These are phyloP conservation scores for Andrena bucephala DNA, from an alignment of 2,888 invertebrate species.

Conservation along the genomic window DNA sequence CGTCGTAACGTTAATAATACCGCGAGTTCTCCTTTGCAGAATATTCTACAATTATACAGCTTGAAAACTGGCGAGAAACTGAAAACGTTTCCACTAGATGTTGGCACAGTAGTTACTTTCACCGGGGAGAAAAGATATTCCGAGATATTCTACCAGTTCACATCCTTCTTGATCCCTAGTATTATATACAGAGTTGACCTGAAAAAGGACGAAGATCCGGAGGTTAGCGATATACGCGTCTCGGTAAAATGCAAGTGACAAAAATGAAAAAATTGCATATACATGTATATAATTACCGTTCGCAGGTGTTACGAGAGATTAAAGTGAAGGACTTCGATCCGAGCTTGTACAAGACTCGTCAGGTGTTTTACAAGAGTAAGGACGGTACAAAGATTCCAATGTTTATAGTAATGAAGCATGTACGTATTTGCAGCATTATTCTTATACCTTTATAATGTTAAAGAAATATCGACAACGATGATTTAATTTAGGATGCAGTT, in stretches of 20 bases:
- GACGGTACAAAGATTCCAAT: conserved; percentile 98
- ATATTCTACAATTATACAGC: conserved; percentile 92
- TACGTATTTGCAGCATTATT: conserved; percentile 77
- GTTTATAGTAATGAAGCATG: conserved; percentile 95
- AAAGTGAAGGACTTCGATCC: conserved; percentile 93
- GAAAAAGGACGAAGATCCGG: conserved; percentile 86
- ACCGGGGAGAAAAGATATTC: conserved; percentile 94
- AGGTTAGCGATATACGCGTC: conserved; percentile 58
- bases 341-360: conserved; percentile 92
- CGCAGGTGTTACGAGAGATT: conserved; percentile 93
- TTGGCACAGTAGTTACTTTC: conserved; percentile 94
- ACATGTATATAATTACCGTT: conserved; percentile 45
- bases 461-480: background rate
- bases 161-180: conserved; percentile 96
- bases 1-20: conserved; percentile 19
- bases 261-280: background rate
- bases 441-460: background rate
- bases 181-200: conserved; percentile 95
- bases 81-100: conserved; percentile 91
- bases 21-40: conserved; percentile 86
- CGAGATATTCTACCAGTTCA: conserved; percentile 97
- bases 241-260: conserved; percentile 7
- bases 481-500: conserved; percentile 86
- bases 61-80: conserved; percentile 90
- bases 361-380: conserved; percentile 96